Conservation (phyloP, 2,797 vertebrate species). For the Brachyrhaphis roseni region DNA sequence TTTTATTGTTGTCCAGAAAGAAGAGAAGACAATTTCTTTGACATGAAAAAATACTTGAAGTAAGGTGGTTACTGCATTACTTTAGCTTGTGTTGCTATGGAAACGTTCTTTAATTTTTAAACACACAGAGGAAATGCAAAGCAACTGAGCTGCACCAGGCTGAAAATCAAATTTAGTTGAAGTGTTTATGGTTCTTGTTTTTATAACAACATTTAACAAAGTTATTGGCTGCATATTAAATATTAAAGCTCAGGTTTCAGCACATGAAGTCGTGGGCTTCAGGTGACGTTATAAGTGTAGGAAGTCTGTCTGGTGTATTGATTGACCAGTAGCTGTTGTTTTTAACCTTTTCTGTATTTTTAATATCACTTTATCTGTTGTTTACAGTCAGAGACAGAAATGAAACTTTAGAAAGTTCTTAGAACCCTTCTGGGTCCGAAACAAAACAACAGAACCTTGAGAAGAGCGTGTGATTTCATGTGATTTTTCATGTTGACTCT, state of each 20-base stretch:
- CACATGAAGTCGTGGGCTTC: neutral
- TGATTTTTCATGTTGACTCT: neutral
- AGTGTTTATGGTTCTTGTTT: neutral
- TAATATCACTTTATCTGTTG: neutral
- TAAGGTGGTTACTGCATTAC: neutral
- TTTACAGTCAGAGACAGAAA: neutral
- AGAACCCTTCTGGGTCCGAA: neutral
- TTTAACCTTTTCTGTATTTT: neutral
- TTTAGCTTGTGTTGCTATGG: neutral
- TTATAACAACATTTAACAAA: neutral
- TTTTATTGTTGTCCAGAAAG: neutral
- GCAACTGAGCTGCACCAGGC: neutral
- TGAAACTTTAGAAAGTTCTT: neutral
- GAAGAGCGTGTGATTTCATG: constrained; percentile 8
- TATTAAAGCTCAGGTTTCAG: neutral
- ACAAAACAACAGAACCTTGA: neutral
- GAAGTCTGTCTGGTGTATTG: neutral
- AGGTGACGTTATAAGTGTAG: neutral
- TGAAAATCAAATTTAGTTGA: constrained; percentile 4
- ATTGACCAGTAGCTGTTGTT: neutral
- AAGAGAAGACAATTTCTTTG: too few species aligned
- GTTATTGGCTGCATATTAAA: neutral
- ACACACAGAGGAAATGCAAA: neutral
- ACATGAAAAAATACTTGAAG: neutral
- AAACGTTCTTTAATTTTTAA: neutral